Base-by-base conservation (phyloP, 1,140 invertebrate genomes). In the Drosophila athabasca region DNA sequence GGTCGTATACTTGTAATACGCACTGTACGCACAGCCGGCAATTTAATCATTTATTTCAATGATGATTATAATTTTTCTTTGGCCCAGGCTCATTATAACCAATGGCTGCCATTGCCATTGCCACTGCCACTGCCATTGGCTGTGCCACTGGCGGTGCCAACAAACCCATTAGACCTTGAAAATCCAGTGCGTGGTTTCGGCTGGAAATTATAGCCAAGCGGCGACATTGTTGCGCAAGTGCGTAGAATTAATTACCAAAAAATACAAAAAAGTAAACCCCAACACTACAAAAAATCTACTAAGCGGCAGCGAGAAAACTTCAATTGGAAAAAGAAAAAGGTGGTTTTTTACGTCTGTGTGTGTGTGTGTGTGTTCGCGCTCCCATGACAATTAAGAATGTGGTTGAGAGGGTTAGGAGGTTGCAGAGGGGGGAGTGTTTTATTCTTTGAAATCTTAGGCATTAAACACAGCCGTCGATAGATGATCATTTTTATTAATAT, bases 131-230 rank as follows among this genome's bases (percentile, higher is more conserved):
- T 2, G 24, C 31, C 31, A 31, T 9, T 31, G 31, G 8, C 31
- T 9, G 2, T 9, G 9, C 8, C 35, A 4, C 53, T 66, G 13
- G 48, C 17, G 70, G 46, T 57, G 79, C 46, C 83, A 85, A 88
- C 71, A 88, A 88, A 88, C 83, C 76, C 79, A 79, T 89, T 88
- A 88, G 83, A 88, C 83, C 83, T 88, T 88, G 83, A 88, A 88
- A 76, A 72, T 66, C 29, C 60, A 62, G 64, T 81, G 53, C 62
- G 59, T 65, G 59, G 62, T 76, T 64, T 81, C 76, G 68, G 72
- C 55, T 74, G 55, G 60, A 85, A 84, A 76, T 76, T 76, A 80
- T 60, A 65, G 78, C 69, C 68, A 64, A 70, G 52, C 57, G 67
- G 35, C 71, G 75, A 87, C 76, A 84, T 70, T 78, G 62, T 84